phyloP scores from a whole-genome alignment of 1,140 invertebrate species.

The Pogonomyrmex barbatus region DNA sequence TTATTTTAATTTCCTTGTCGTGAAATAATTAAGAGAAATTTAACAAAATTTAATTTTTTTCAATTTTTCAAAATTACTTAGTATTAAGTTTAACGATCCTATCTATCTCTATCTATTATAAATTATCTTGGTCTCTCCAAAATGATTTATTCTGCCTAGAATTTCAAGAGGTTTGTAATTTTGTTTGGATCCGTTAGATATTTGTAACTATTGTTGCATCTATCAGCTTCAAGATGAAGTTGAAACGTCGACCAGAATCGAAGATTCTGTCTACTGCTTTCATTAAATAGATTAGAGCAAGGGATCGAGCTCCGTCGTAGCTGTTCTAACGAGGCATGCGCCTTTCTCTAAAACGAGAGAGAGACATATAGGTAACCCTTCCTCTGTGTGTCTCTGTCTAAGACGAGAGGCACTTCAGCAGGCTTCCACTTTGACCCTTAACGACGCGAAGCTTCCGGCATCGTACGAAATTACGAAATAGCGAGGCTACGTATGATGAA shows the following conservation, averaged over 20 bases:
- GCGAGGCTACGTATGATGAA: not conserved
- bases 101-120: no score
- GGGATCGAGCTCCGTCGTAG: constrained; percentile 28
- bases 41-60: not conserved
- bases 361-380: constrained; percentile 19
- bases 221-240: not conserved
- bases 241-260: not conserved
- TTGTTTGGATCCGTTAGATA: not conserved
- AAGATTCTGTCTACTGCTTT: constrained; percentile 32
- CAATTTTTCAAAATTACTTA: not conserved
- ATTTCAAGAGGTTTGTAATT: not conserved
- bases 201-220: constrained; percentile 2
- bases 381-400: constrained; percentile 6
- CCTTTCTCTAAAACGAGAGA: constrained; percentile 31
- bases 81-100: no score
- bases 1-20: no score
- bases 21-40: not conserved
- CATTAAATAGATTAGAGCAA: constrained; percentile 52
- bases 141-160: not conserved
- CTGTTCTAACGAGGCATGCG: constrained; percentile 38
- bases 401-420: constrained; percentile 36
- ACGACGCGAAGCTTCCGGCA: constrained; percentile 7
- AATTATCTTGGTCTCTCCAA: no score
- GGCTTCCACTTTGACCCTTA: constrained; percentile 16
- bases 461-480: constrained; percentile 30